A percentile compares a stretch with the other conserved stretches of the same genome.
Evolutionary conservation across 2,113 vertebrate genomes (phyloP).

Genomic region (Pholis gunnellus): DNA sequence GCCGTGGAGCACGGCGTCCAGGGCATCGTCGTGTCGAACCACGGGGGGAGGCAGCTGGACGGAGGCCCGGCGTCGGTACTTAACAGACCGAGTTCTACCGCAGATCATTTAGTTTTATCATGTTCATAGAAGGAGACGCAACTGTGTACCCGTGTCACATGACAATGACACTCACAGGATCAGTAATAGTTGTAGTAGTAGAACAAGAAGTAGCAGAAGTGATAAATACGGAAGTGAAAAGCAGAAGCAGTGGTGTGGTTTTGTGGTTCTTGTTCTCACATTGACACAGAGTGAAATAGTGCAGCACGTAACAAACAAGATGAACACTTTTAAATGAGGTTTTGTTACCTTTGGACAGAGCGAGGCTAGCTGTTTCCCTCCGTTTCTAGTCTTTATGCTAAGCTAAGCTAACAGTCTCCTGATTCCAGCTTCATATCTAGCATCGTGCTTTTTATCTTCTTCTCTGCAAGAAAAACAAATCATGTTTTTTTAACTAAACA

Average conservation of each 20-base stretch:
- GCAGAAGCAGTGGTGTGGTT: background rate
- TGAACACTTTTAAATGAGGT: background rate
- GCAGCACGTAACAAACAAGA: background rate
- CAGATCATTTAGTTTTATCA: background rate
- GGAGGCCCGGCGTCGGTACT: conserved; percentile 90
- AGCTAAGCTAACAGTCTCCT: background rate
- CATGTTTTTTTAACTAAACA: no score
- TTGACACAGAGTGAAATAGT: background rate
- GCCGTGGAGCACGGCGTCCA: conserved; percentile 91
- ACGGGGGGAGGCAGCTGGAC: conserved; percentile 95
- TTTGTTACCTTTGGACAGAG: background rate
- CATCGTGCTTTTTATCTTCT: no score
- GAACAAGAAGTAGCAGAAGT: background rate
- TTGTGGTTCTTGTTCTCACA: background rate
- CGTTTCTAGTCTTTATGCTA: background rate
- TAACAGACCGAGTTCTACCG: background rate
- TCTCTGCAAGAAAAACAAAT: no score
- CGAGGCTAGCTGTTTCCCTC: background rate
- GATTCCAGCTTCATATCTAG: background rate
- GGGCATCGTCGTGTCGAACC: conserved; percentile 96
- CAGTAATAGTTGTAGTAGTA: no score
- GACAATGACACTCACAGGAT: background rate
- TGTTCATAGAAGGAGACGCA: background rate
- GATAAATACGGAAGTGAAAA: background rate
- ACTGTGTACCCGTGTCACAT: no score